Percentiles rank a stretch among this genome's conserved stretches.
Conservation (phyloP, 2,888 invertebrate species). For the Agrilus cyanescens region DNA sequence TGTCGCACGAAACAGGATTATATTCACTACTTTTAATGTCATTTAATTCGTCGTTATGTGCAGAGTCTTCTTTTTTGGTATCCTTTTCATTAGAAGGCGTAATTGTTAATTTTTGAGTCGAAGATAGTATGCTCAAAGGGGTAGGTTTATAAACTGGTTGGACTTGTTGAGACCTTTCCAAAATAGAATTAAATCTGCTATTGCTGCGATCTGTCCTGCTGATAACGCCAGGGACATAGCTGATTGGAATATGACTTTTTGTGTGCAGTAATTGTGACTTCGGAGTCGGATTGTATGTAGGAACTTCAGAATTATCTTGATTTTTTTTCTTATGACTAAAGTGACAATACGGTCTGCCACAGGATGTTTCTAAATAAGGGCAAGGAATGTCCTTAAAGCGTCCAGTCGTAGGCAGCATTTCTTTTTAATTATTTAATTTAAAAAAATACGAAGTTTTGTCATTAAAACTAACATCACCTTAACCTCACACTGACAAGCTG, state of each 20-base stretch:
- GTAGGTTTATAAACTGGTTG: constrained; percentile 34
- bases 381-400: constrained; percentile 78
- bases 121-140: constrained; percentile 31
- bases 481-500: not conserved
- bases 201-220: constrained; percentile 36
- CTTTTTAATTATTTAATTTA: constrained; percentile 17
- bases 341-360: constrained; percentile 86
- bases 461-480: constrained; percentile 9
- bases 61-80: constrained; percentile 1
- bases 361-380: constrained; percentile 72
- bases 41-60: not conserved
- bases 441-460: constrained; percentile 1
- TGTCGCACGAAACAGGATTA: constrained; percentile 13
- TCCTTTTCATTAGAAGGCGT: not conserved
- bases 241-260: constrained; percentile 37
- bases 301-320: constrained; percentile 39
- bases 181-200: constrained; percentile 16
- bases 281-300: constrained; percentile 36
- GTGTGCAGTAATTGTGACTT: constrained; percentile 37
- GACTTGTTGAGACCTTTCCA: constrained; percentile 15
- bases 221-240: constrained; percentile 41
- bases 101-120: constrained; percentile 10
- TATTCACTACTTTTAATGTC: constrained; percentile 1
- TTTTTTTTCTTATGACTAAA: constrained; percentile 69
- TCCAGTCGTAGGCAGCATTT: constrained; percentile 84